Base-by-base conservation (phyloP, 1,140 invertebrate species). In the Aphidius gifuensis region DNA sequence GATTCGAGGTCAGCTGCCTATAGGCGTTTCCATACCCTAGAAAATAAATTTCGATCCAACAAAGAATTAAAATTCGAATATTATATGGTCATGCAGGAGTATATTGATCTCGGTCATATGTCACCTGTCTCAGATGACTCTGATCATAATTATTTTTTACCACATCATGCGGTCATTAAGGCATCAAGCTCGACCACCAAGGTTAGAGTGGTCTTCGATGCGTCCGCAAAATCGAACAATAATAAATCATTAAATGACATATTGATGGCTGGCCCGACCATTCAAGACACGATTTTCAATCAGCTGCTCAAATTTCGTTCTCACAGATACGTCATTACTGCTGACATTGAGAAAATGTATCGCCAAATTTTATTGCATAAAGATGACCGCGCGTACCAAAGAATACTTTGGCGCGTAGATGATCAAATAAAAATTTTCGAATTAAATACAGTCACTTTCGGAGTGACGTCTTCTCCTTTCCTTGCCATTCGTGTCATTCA, bases 171-270 rank as follows among this genome's bases (percentile, higher is more conserved):
- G 6, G 72, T 78, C 1, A 16, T 69, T 16, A 68, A 69, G 60
- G 16, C 32, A 6, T 68, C 65, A 8, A 69, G 65, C 32, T 64
- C 64, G 9, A 74, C 75, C 2, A 74, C 76, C 2, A 74, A 80
- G 64, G 51, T 74, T 21, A 66, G 80, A 1, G 65, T 73, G 16
- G 78, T 81, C 5, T 79, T 77, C 57, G 77, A 81, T 65, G 75
- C 70, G 0, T 75, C 73, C 7, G 73, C 74, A 7, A 70, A 69
- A 55, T 48, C 61, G 0, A 56, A 44, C 16, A 66, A 60, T 7
- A 68, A 66, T 46, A 42, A 69, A 5, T 72, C 71, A 5, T 58
- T 80, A 0, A 80, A 80, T 66, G 72, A 78, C 9, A 56, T 47
- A 49, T 40, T 75, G 32, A 48, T 67, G 50, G 51, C 64, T 2